Evolutionary conservation across 2,888 invertebrate genomes (phyloP).

Genomic region (Drosophila subsilvestris): DNA sequence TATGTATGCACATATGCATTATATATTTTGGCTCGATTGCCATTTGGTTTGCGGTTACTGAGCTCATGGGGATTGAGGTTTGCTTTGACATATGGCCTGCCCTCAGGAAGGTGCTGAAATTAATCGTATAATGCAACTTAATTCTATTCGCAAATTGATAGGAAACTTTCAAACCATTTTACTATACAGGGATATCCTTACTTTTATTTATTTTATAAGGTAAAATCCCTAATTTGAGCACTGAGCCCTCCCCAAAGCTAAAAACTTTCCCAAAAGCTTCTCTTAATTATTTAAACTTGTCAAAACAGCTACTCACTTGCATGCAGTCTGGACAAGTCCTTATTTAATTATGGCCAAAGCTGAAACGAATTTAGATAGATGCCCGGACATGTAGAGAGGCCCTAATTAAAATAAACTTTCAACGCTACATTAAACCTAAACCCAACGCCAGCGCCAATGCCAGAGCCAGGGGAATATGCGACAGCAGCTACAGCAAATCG

Average conservation of each 20-base stretch:
- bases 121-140: not conserved
- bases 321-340: constrained; percentile 17
- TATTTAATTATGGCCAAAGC: constrained; percentile 48
- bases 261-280: not conserved
- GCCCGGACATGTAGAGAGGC: constrained; percentile 30
- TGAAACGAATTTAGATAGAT: constrained; percentile 23
- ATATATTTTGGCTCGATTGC: constrained; percentile 12
- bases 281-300: not conserved
- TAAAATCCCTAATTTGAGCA: too few species aligned
- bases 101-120: not conserved
- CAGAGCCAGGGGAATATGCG: constrained; percentile 36
- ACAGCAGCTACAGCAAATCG: not conserved
- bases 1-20: not conserved
- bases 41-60: constrained; percentile 6
- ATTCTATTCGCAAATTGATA: too few species aligned
- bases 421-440: constrained; percentile 55
- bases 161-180: too few species aligned
- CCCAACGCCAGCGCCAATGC: not conserved
- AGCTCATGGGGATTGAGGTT: constrained; percentile 6
- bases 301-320: not conserved
- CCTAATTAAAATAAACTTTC: constrained; percentile 68
- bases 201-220: not conserved
- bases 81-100: not conserved
- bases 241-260: not conserved
- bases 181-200: too few species aligned